These are phyloP conservation scores for Elymnias hypermnestra DNA, from an alignment of 1,140 invertebrate species.

Conservation along the genomic window DNA sequence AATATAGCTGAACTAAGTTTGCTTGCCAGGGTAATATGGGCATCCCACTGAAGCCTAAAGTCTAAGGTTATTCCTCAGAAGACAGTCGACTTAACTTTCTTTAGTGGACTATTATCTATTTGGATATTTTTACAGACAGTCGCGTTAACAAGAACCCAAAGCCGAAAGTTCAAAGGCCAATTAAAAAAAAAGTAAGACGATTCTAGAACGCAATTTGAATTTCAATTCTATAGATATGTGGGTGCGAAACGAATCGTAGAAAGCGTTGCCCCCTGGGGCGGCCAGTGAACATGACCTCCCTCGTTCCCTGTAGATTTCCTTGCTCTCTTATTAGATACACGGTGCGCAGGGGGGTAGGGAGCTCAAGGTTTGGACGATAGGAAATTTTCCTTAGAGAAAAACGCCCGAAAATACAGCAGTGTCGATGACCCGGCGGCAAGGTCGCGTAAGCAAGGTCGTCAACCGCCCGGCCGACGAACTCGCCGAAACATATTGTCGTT, in stretches of 20 bases:
- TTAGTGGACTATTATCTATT: too few species aligned
- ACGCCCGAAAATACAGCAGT: conserved; percentile 47
- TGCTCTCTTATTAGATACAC: neutral
- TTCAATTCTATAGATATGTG: conserved; percentile 19
- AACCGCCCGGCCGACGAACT: conserved; percentile 27
- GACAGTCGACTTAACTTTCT: too few species aligned
- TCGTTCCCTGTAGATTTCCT: neutral
- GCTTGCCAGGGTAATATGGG: too few species aligned
- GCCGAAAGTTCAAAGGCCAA: neutral
- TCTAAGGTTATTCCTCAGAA: too few species aligned
- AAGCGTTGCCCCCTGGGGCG: conserved; percentile 36
- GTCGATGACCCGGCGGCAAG: conserved; percentile 40
- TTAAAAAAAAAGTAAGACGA: conserved; percentile 2
- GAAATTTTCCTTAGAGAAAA: conserved; percentile 62
- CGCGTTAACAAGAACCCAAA: too few species aligned
- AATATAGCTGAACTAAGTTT: too few species aligned
- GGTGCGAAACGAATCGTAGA: conserved; percentile 22
- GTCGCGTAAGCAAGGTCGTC: conserved; percentile 46
- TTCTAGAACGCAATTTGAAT: conserved; percentile 17
- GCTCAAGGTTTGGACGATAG: conserved; percentile 36
- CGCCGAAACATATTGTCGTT: conserved; percentile 33
- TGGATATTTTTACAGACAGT: too few species aligned
- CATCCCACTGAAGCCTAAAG: too few species aligned
- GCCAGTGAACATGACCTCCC: conserved; percentile 28
- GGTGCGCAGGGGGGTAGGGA: conserved; percentile 13